Evolutionary conservation across 2,113 vertebrate species (phyloP).

Genomic region (Microtus oregoni): DNA sequence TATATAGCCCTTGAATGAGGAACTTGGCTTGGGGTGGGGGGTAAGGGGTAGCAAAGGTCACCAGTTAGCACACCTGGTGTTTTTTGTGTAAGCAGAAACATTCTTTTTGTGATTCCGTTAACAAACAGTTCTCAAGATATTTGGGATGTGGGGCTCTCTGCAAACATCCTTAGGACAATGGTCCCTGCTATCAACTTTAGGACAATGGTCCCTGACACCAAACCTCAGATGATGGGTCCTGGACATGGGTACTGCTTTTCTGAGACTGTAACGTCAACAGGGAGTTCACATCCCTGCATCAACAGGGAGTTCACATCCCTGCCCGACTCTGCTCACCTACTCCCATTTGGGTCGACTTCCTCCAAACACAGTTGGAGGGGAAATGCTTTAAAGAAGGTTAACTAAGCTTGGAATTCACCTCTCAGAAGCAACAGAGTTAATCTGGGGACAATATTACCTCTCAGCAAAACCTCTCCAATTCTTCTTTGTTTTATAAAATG

Average conservation of each 20-base stretch:
- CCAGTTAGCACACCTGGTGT: too few species aligned
- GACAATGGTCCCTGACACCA: too few species aligned
- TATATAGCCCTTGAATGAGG: too few species aligned
- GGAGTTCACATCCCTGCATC: not conserved
- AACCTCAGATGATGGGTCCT: not conserved
- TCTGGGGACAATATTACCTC: not conserved
- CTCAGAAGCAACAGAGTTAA: slow-evolving; percentile 12
- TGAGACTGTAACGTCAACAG: not conserved
- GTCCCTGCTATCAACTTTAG: too few species aligned
- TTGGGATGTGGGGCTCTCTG: too few species aligned
- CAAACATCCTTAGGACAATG: too few species aligned
- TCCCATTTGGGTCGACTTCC: not conserved
- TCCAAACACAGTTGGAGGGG: not conserved
- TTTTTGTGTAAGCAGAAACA: too few species aligned
- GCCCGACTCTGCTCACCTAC: not conserved
- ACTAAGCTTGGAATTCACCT: not conserved
- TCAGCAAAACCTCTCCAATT: not conserved
- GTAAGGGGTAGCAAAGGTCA: too few species aligned
- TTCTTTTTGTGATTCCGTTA: too few species aligned
- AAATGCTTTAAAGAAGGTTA: slow-evolving; percentile 32
- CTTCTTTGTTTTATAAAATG: slow-evolving; percentile 22
- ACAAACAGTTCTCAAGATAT: too few species aligned
- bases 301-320: not conserved
- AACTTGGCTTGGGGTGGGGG: too few species aligned
- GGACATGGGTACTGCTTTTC: not conserved